These are phyloP conservation scores for Drosophila melanosoma DNA, from an alignment of 2,888 invertebrate genomes.

Conservation along the genomic window DNA sequence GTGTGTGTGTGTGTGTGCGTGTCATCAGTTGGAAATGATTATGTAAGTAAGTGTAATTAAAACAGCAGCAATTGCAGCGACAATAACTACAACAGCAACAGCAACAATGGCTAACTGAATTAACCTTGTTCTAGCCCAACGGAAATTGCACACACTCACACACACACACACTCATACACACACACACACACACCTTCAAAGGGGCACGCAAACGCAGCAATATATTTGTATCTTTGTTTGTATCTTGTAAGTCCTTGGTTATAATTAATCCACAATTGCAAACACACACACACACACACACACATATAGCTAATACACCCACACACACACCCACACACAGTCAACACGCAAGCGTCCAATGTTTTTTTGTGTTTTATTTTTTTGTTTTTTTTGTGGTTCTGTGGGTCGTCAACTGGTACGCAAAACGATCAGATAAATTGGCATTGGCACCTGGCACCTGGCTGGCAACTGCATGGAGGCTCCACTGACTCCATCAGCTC, in stretches of 20 bases:
- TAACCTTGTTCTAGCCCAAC: slow-evolving; percentile 76
- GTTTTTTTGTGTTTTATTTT: slow-evolving; percentile 9
- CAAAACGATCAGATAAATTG: slow-evolving; percentile 65
- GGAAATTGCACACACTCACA: slow-evolving; percentile 67
- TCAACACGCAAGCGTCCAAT: slow-evolving; percentile 64
- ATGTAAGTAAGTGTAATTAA: slow-evolving; percentile 73
- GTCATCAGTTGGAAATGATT: slow-evolving; percentile 63
- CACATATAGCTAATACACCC: slow-evolving; percentile 13
- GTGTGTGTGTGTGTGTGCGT: slow-evolving; percentile 53
- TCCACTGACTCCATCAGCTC: slow-evolving; percentile 37
- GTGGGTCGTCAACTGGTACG: slow-evolving; percentile 57
- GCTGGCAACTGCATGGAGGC: slow-evolving; percentile 28
- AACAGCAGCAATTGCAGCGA: slow-evolving; percentile 31
- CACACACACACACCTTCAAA: slow-evolving; percentile 15
- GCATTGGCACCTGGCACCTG: slow-evolving; percentile 59
- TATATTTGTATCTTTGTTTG: slow-evolving; percentile 74
- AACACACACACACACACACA: slow-evolving; percentile 45
- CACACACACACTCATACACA: slow-evolving; percentile 43
- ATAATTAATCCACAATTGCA: slow-evolving; percentile 79
- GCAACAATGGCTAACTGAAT: slow-evolving; percentile 73
- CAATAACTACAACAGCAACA: slow-evolving; percentile 20
- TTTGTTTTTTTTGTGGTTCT: background rate
- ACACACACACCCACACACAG: slow-evolving; percentile 13
- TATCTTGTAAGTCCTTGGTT: slow-evolving; percentile 76
- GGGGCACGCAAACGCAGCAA: slow-evolving; percentile 36